Conservation (phyloP, 1,140 invertebrate genomes). For the Drosophila neocordata region DNA sequence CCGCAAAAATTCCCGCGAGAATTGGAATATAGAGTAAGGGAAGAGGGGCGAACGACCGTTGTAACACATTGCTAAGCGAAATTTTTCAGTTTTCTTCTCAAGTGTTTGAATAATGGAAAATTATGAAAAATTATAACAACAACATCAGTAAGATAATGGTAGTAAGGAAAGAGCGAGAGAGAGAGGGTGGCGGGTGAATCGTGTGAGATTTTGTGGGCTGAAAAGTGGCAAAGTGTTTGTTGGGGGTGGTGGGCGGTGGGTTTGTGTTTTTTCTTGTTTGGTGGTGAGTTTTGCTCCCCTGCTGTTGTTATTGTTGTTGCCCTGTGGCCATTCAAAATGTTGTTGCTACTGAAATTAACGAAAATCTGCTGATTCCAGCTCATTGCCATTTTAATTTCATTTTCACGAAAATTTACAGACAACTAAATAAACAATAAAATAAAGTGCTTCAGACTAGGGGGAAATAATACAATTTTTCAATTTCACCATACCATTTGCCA, state of each 20-base stretch:
- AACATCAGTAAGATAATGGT: constrained; percentile 27
- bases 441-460: not conserved
- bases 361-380: constrained; percentile 83
- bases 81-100: constrained; percentile 36
- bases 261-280: constrained; percentile 20
- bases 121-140: constrained; percentile 78
- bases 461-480: not conserved
- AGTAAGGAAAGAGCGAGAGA: not conserved
- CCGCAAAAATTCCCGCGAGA: constrained; percentile 64
- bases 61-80: constrained; percentile 4
- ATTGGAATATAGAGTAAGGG: constrained; percentile 15
- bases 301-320: constrained; percentile 11
- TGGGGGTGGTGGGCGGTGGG: constrained; percentile 12
- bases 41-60: not conserved
- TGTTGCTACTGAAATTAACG: constrained; percentile 67
- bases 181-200: constrained; percentile 6
- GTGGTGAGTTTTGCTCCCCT: constrained; percentile 21
- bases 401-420: constrained; percentile 72
- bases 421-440: constrained; percentile 29
- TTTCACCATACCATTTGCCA: not conserved
- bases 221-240: constrained; percentile 31
- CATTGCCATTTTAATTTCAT: constrained; percentile 82
- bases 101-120: constrained; percentile 81
- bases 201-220: constrained; percentile 53
- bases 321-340: constrained; percentile 27